phyloP scores from a whole-genome alignment of 1,140 invertebrate species.

The Lasioglossum baleicum region DNA sequence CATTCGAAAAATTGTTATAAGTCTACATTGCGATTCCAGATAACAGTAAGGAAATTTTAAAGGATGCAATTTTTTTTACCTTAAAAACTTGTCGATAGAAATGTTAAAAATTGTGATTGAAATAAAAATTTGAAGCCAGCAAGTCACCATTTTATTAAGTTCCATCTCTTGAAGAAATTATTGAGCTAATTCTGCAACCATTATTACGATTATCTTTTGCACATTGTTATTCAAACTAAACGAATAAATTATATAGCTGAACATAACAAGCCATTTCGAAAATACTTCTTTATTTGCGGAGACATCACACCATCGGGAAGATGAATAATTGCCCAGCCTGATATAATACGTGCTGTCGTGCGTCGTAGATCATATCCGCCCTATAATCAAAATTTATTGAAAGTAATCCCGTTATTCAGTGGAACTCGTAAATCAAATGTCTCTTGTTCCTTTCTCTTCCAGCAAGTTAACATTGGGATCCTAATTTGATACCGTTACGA shows the following conservation, averaged over 20 bases:
- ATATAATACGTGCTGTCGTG: slow-evolving; percentile 1
- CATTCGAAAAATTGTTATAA: no score
- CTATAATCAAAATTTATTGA: slow-evolving; percentile 28
- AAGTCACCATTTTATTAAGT: no score
- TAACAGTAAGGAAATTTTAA: no score
- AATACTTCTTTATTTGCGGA: background rate
- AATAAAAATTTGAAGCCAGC: no score
- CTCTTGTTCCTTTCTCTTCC: slow-evolving; percentile 16
- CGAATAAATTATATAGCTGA: background rate
- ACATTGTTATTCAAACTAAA: no score
- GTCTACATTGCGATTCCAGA: no score
- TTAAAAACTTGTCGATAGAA: no score
- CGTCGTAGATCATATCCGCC: background rate
- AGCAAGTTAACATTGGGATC: slow-evolving; percentile 47
- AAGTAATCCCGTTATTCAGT: slow-evolving; percentile 35
- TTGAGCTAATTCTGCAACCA: no score
- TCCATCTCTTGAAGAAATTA: no score
- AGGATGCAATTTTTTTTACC: no score
- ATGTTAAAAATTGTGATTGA: no score
- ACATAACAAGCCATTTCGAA: background rate
- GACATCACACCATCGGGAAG: background rate
- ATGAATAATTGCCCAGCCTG: slow-evolving; percentile 6
- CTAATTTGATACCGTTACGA: background rate
- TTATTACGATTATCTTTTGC: no score
- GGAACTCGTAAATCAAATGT: slow-evolving; percentile 16